Base-by-base conservation (phyloP, 2,888 invertebrate species). In the Cryptophagus acutangulus region DNA sequence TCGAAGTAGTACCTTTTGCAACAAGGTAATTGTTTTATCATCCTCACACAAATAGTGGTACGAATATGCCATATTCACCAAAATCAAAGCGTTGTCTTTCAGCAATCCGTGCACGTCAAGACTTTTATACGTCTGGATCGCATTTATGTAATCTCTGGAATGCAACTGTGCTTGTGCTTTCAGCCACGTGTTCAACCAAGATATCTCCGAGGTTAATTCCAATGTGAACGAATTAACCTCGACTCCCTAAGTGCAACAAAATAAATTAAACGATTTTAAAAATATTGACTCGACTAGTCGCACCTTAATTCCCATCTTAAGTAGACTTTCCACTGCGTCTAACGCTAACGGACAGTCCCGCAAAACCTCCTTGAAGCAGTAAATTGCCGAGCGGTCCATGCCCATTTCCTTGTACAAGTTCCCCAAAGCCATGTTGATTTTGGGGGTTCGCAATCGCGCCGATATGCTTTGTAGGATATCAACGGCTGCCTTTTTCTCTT, bases 341-440 rank as follows among this genome's bases (percentile, higher is more conserved):
- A 89, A 56, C 0, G 87, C 83, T 61, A 87, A 69, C 0, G 88
- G 87, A 55, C 66, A 62, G 59, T 80, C 80, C 49, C 81, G 75
- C 33, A 90, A 62, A 6, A 88, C 86, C 70, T 88, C 88, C 63
- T 85, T 87, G 62, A 82, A 89, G 17, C 82, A 80, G 1, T 81
- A 75, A 35, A 83, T 78, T 0, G 87, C 87, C 10, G 82, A 81
- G 36, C 82, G 67, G 52, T 84, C 83, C 71, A 79, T 79, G 8
- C 83, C 83, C 40, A 75, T 74, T 46, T 81, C 77, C 53, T 79
- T 78, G 53, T 83, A 83, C 51, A 88, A 72, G 61, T 81, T 80
- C 3, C 82, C 88, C 37, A 89, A 64, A 8, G 87, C 79, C 77
- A 87, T 79, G 59, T 88, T 85, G 2, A 87, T 76, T 63, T 84